Base-by-base conservation (phyloP, 2,888 invertebrate genomes). In the Acronicta leporina region DNA sequence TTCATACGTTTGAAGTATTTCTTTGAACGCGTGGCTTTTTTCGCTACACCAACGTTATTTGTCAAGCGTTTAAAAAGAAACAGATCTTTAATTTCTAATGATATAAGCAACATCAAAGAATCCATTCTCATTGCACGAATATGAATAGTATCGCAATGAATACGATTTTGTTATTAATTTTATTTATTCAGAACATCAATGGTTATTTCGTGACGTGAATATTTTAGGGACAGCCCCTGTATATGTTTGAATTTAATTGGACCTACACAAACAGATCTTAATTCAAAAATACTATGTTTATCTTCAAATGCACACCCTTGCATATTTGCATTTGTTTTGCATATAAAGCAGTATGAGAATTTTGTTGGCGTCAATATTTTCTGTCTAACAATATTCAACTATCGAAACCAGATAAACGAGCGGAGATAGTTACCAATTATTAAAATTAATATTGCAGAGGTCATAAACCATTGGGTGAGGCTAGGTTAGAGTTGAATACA, bases 1-100 rank as follows among this genome's bases (percentile, higher is more conserved):
- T 74, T 77, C 75, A 68, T 81, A 70, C 77, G 70, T 86, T 87
- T 86, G 83, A 84, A 82, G 82, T 80, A 73, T 81, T 86, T 81
- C 83, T 83, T 86, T 84, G 75, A 75, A 65, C 62, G 67, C 59
- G 68, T 71, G 70, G 65, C 73, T 78, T 77, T 78, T 61, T 50
- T 56, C 49, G 50, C 61, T 63, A 51, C 49, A 56, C 43, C 57
- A 44, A 35, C 60, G 44, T 50, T 47, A 46, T 66, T 67, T 68
- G 56, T 61, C 16, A 52, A 45, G 40, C 44, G 46, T 58, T 55
- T 62, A 35, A 57, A 72, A 73, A 59, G 72, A 55, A 61, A 65
- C 42, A 38, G 10, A 45, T 51, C 33, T 20, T 53, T 53, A 59
- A 73, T 35, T 58, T 59, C 35, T 45, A 46, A 43, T 40, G 25